These are phyloP conservation scores for Eonycteris spelaea DNA, from an alignment of 2,113 vertebrate genomes.

Conservation along the genomic window DNA sequence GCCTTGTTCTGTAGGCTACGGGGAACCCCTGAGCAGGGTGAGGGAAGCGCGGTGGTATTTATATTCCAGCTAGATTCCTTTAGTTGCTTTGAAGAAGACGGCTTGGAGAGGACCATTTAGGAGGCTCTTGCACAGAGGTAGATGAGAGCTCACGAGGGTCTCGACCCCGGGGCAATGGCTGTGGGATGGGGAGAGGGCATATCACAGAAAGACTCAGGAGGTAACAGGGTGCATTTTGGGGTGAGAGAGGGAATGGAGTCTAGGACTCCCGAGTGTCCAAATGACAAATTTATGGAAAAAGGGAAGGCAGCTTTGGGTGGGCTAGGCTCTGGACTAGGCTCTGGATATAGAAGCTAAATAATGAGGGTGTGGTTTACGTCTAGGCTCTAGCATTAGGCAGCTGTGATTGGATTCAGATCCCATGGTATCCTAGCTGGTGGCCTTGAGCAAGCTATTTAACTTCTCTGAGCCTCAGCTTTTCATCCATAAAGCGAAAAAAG, in stretches of 20 bases:
- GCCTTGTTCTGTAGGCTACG: accelerated
- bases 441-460: not conserved
- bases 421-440: not conserved
- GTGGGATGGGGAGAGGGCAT: not conserved
- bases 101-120: not conserved
- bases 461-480: not conserved
- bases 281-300: not conserved
- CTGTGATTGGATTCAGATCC: not conserved
- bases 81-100: no score
- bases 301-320: not conserved
- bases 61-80: not conserved
- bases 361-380: not conserved
- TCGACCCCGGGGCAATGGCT: not conserved
- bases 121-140: not conserved
- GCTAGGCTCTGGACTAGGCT: not conserved
- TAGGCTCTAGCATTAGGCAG: not conserved
- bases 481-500: not conserved
- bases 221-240: not conserved
- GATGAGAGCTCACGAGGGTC: not conserved
- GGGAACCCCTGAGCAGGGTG: no score
- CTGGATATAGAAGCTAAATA: not conserved
- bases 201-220: not conserved
- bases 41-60: not conserved
- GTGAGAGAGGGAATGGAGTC: not conserved
- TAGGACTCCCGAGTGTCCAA: not conserved